Base-by-base conservation (phyloP, 1,140 invertebrate species). In the silkworm (Bombyx mori) region DNA sequence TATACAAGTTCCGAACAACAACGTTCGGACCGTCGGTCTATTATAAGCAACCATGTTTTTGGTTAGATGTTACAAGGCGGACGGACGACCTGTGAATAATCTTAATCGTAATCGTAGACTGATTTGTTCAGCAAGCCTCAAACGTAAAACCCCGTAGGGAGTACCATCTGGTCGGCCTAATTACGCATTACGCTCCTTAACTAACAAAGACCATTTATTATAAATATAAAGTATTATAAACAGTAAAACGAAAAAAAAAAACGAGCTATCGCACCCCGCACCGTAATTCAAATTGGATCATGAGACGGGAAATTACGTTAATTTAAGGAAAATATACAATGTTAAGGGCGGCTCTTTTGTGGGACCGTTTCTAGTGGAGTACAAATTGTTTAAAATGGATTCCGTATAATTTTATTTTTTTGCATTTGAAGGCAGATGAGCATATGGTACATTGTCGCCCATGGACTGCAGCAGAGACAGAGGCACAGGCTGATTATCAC, bases 251-350 rank as follows among this genome's bases (percentile, higher is more conserved):
- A 53, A 47, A 52, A 50, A 58, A 51, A 58, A 62, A 62, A 58
- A 54, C 8, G 47, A n/a, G 52, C 8, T 43, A 43, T 10, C 52
- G 10, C 18, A 53, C 51, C 64, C 48, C 56, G 51, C 50, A 60
- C 56, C 65, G 61, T 73, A 72, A 75, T 71, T 72, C 73, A 79
- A 79, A 79, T 71, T 67, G 70, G 73, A 75, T 75, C 67, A 73
- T 75, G 63, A 70, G 58, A 65, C 59, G 61, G 60, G 62, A 69
- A 70, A 79, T 77, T 74, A 69, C 71, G 64, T 71, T 74, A 73
- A 77, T 73, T 77, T 67, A 65, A 68, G 68, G 61, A 71, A 75
- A 77, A 72, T 74, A 77, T 67, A 73, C 75, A 70, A 71, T 59
- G 50, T 44, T 54, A 47, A 22, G n/a, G 26, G n/a, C 42, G 54